Evolutionary conservation across 2,888 invertebrate genomes (phyloP).

Genomic region (Callimorpha dominula): DNA sequence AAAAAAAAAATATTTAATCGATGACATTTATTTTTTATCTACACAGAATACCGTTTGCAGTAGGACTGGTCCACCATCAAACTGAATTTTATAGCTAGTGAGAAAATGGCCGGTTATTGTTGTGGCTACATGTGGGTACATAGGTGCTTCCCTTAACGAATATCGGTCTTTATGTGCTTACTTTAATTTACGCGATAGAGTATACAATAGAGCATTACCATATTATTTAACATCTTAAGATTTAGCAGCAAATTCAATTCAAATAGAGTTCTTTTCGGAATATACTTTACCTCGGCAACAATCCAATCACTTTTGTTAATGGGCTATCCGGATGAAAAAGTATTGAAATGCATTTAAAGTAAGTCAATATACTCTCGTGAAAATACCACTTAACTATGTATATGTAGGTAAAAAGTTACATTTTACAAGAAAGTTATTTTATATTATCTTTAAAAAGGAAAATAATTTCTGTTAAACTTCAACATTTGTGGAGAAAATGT

Average conservation of each 20-base stretch:
- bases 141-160: not conserved
- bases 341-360: conserved; percentile 70
- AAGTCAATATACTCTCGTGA: conserved; percentile 31
- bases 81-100: not conserved
- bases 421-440: not conserved
- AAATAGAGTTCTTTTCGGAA: conserved; percentile 32
- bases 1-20: not conserved
- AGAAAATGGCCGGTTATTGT: no score
- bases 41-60: not conserved
- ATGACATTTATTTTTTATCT: not conserved
- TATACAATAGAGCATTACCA: not conserved
- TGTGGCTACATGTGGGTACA: no score
- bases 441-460: not conserved
- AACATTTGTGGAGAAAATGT: not conserved
- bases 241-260: conserved; percentile 27
- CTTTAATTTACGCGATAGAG: no score
- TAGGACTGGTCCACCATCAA: not conserved
- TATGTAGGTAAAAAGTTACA: no score
- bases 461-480: not conserved
- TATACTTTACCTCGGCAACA: conserved; percentile 95
- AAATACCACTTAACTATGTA: not conserved
- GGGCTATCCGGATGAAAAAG: conserved; percentile 89
- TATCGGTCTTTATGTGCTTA: not conserved
- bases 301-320: conserved; percentile 97
- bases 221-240: not conserved